Evolutionary conservation across 2,888 invertebrate species (phyloP).

Genomic region (Nemotelus nigrinus): DNA sequence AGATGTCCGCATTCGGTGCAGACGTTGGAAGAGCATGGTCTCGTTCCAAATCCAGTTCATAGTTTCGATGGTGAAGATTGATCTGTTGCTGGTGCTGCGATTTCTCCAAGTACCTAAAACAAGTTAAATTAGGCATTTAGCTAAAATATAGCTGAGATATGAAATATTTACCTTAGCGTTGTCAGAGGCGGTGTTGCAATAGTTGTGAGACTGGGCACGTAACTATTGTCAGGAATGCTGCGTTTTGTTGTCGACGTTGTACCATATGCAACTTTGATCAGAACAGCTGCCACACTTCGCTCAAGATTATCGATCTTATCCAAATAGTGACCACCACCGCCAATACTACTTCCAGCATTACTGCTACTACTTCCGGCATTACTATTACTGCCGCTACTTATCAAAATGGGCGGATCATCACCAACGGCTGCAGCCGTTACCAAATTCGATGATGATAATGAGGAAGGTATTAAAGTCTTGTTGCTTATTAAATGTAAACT

Average conservation of each 20-base stretch:
- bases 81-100: constrained; percentile 60
- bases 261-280: constrained; percentile 76
- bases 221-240: constrained; percentile 72
- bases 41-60: constrained; percentile 77
- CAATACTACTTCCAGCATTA: constrained; percentile 49
- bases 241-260: constrained; percentile 74
- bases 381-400: constrained; percentile 41
- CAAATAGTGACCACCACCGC: constrained; percentile 61
- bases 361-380: constrained; percentile 45
- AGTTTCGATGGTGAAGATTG: constrained; percentile 64
- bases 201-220: constrained; percentile 71
- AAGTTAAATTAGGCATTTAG: not conserved
- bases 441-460: constrained; percentile 40
- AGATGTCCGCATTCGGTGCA: constrained; percentile 80
- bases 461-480: constrained; percentile 4
- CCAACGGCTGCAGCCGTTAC: constrained; percentile 45
- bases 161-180: constrained; percentile 65
- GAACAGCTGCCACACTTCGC: constrained; percentile 74
- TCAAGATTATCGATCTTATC: constrained; percentile 71
- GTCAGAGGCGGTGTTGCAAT: constrained; percentile 72
- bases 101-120: constrained; percentile 59
- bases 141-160: constrained; percentile 20
- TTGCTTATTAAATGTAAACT: constrained; percentile 20
- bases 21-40: constrained; percentile 80
- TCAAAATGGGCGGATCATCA: constrained; percentile 24